Evolutionary conservation across 2,113 vertebrate species (phyloP).

Genomic region (Agapornis roseicollis): DNA sequence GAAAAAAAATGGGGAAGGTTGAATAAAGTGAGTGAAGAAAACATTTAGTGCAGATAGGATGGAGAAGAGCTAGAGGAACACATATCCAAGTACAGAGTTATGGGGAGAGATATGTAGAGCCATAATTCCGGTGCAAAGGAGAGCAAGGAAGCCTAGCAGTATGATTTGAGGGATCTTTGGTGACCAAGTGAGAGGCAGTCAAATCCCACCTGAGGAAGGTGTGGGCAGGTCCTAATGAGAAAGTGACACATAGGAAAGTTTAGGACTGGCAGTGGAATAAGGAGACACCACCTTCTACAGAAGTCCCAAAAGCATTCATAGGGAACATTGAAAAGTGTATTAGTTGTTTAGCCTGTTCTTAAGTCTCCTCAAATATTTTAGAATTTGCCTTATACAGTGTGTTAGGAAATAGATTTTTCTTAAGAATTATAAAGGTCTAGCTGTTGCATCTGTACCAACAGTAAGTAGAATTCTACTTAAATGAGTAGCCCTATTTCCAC

Average conservation of each 20-base stretch:
- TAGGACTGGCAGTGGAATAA: not conserved
- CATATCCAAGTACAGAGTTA: not conserved
- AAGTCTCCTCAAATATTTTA: not conserved
- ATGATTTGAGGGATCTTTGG: not conserved
- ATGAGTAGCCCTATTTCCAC: not conserved
- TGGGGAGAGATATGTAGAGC: not conserved
- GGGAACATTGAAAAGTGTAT: not conserved
- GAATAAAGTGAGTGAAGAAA: not conserved
- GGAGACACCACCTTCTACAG: rapidly evolving
- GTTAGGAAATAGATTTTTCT: not conserved
- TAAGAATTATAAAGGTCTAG: not conserved
- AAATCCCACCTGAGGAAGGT: not conserved
- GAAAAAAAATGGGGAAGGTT: not conserved
- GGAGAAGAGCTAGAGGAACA: not conserved
- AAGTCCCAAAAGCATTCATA: not conserved
- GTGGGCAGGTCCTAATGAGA: not conserved
- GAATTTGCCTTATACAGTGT: not conserved
- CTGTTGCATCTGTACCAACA: not conserved
- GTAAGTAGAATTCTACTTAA: not conserved
- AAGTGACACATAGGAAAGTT: not conserved
- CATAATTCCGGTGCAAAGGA: not conserved
- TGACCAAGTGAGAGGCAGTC: not conserved
- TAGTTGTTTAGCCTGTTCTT: not conserved
- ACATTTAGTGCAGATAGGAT: not conserved
- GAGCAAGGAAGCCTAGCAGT: not conserved